phyloP scores from a whole-genome alignment of 1,140 invertebrate species.

The Meloidogyne floridensis region DNA sequence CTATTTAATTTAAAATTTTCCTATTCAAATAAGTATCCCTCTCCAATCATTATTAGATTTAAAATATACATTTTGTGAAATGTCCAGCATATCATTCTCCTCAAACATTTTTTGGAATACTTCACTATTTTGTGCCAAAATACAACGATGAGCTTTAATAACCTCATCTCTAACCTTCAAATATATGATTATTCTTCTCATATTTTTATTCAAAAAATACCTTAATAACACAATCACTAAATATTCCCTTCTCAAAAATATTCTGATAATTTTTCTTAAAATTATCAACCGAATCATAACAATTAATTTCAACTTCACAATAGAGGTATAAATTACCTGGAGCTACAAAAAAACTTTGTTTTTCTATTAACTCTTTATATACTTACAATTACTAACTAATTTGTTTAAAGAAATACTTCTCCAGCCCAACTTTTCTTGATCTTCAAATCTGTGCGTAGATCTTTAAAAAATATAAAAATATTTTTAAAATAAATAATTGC shows the following conservation, averaged over 20 bases:
- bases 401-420: no score
- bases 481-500: no score
- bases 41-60: no score
- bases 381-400: no score
- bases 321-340: background rate
- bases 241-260: background rate
- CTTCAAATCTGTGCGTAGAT: no score
- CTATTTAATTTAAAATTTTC: no score
- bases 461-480: no score
- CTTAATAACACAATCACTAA: conserved; percentile 1
- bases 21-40: no score
- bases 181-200: background rate
- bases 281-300: background rate
- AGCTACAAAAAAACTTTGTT: background rate
- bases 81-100: background rate
- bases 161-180: background rate
- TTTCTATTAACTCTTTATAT: no score
- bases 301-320: background rate
- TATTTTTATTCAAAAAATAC: background rate
- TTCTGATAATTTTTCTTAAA: background rate
- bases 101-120: background rate
- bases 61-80: background rate
- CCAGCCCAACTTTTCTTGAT: no score
- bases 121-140: background rate
- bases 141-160: background rate